A percentile compares a stretch with the other conserved stretches of the same genome.
Evolutionary conservation across 2,113 vertebrate genomes (phyloP).

Genomic region (Alouatta palliata): DNA sequence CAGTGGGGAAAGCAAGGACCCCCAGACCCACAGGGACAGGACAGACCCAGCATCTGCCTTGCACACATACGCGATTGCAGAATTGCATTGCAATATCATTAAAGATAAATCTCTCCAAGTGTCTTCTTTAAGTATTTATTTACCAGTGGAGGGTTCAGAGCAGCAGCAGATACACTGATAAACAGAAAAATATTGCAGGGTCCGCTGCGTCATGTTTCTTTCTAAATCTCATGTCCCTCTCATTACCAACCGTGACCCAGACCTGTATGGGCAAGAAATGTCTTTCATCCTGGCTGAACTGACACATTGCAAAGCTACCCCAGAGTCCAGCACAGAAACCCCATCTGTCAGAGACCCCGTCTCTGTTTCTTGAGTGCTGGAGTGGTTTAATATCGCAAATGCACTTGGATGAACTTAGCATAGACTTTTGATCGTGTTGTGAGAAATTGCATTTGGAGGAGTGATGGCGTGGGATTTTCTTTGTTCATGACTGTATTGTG

Average conservation of each 20-base stretch:
- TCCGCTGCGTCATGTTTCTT: too few relatives aligned
- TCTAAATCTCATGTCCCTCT: too few relatives aligned
- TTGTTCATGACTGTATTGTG: accelerated
- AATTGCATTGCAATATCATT: accelerated
- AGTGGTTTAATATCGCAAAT: too few relatives aligned
- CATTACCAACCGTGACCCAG: background rate
- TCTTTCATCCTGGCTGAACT: background rate
- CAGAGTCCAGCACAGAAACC: background rate
- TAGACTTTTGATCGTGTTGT: accelerated
- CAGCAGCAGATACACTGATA: background rate
- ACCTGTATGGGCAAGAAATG: too few relatives aligned
- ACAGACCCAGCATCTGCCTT: background rate
- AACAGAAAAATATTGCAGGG: accelerated
- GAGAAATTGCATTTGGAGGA: background rate
- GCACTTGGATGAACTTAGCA: background rate
- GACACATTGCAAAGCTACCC: accelerated
- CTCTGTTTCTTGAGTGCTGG: background rate
- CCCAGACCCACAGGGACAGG: background rate
- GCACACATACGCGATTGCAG: background rate
- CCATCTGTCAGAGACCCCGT: accelerated
- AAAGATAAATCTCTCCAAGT: background rate
- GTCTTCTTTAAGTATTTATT: too few relatives aligned
- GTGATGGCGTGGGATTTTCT: accelerated
- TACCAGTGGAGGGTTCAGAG: background rate
- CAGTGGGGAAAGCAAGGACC: background rate